Conservation (phyloP, 2,797 vertebrate genomes). For the Psittacula echo region DNA sequence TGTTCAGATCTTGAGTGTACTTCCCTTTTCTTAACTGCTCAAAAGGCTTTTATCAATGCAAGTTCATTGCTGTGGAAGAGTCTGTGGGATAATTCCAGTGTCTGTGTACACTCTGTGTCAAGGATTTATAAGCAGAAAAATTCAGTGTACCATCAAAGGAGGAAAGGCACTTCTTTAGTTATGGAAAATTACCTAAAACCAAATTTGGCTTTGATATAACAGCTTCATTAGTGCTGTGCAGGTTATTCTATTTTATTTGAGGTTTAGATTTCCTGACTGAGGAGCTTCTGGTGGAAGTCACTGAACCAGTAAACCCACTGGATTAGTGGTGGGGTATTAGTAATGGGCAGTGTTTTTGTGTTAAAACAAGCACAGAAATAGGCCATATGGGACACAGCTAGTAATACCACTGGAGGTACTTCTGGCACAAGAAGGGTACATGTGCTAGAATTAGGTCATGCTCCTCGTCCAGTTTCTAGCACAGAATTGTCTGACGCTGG, state of each 20-base stretch:
- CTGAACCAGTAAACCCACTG: background rate
- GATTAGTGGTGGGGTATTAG: background rate
- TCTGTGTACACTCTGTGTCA: background rate
- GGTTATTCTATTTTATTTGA: conserved; percentile 28
- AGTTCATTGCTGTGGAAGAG: background rate
- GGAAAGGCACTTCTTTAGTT: background rate
- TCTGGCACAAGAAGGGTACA: conserved; percentile 60
- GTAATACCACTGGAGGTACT: conserved; percentile 58
- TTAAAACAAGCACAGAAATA: conserved; percentile 45
- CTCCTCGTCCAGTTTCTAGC: conserved; percentile 62
- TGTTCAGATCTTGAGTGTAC: background rate
- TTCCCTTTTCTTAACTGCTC: background rate
- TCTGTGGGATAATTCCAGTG: background rate
- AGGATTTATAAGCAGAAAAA: background rate
- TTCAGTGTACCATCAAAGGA: background rate
- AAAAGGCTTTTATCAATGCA: conserved; percentile 11
- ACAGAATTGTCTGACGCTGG: conserved; percentile 69
- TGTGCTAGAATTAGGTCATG: conserved; percentile 77
- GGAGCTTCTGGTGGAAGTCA: background rate
- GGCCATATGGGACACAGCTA: conserved; percentile 74
- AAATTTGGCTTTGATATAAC: conserved; percentile 8
- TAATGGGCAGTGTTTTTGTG: background rate
- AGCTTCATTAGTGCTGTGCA: background rate
- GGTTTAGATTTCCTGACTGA: background rate
- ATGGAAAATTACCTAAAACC: background rate